Percentiles rank a stretch among this genome's conserved stretches.
Conservation (phyloP, 2,797 vertebrate species). For the Enoplosus armatus region DNA sequence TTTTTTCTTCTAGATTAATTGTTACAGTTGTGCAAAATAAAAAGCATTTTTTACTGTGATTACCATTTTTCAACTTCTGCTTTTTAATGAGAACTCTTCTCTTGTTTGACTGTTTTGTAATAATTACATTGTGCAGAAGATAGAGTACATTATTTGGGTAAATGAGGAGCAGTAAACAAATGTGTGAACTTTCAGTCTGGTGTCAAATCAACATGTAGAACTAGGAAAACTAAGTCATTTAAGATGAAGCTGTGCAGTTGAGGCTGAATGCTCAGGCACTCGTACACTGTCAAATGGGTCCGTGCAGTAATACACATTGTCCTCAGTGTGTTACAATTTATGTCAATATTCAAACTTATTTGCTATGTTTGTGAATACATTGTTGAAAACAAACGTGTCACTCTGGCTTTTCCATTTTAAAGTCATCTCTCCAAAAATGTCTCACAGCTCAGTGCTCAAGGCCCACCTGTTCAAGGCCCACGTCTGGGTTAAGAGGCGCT, state of each 20-base stretch:
- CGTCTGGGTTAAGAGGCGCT: not conserved
- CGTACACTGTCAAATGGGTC: not conserved
- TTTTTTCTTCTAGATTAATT: not conserved
- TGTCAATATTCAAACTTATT: too few species aligned
- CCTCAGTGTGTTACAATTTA: not conserved
- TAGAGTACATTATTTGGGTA: not conserved
- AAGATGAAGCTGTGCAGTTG: not conserved
- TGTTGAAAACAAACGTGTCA: not conserved
- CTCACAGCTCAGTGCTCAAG: not conserved
- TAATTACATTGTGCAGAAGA: not conserved
- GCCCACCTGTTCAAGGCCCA: not conserved
- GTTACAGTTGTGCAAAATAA: not conserved
- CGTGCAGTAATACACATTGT: not conserved
- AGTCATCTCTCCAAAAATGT: not conserved
- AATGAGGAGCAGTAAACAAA: conserved; percentile 4
- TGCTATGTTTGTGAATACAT: not conserved
- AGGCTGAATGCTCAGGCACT: not conserved
- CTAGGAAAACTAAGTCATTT: not conserved
- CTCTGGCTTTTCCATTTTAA: not conserved
- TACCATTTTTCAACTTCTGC: not conserved
- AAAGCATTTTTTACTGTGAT: not conserved
- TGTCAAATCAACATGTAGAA: not conserved
- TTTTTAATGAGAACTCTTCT: not conserved
- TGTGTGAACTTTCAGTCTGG: not conserved
- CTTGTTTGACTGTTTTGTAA: not conserved